Percentiles rank a stretch among this genome's conserved stretches.
Evolutionary conservation across 2,797 vertebrate genomes (phyloP).

Genomic region (Chaetophractus vellerosus): DNA sequence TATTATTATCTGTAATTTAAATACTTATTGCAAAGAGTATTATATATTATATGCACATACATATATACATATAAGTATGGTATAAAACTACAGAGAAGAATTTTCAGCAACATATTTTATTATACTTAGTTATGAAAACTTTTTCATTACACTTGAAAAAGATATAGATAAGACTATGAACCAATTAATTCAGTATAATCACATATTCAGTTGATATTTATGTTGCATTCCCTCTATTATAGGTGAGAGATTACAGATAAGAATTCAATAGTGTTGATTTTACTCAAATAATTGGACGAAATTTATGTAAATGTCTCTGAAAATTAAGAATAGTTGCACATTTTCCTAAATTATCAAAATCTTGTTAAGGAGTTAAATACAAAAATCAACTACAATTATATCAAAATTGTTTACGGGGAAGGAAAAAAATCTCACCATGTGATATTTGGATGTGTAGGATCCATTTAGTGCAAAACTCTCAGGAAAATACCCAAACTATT

Average conservation of each 20-base stretch:
- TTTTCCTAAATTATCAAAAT: constrained; percentile 13
- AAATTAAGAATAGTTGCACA: neutral
- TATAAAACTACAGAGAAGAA: neutral
- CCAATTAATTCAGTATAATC: neutral
- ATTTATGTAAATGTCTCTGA: neutral
- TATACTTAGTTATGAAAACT: neutral
- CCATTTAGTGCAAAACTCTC: neutral
- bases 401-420: neutral
- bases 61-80: neutral
- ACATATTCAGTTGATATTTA: neutral
- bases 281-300: neutral
- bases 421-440: neutral
- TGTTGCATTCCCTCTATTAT: too few species aligned
- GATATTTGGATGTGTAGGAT: neutral
- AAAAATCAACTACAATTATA: neutral
- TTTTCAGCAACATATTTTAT: neutral
- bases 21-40: too few species aligned
- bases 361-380: neutral
- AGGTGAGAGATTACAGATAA: neutral
- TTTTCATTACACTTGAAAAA: neutral
- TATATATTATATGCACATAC: neutral
- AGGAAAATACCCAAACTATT: neutral
- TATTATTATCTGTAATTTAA: neutral
- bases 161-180: neutral
- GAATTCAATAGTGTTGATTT: neutral